phyloP scores from a whole-genome alignment of 2,797 vertebrate genomes.

The Myotis pilosus region DNA sequence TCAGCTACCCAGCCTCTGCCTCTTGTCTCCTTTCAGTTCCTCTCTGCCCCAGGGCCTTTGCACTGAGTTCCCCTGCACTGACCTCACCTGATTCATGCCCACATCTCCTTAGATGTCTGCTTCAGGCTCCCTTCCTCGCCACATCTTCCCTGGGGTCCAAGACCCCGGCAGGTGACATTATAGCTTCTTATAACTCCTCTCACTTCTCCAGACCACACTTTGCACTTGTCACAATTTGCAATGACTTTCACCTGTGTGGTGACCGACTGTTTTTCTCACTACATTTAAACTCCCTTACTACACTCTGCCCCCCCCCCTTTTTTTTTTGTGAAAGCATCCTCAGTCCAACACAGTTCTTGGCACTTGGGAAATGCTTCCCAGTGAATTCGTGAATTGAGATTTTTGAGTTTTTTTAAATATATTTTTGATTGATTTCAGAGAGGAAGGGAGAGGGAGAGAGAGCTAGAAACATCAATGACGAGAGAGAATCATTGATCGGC shows the following conservation, averaged over 20 bases:
- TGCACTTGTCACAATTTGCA: not conserved
- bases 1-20: not conserved
- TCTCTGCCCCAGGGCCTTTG: not conserved
- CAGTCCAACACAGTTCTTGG: not conserved
- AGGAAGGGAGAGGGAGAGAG: too few species aligned
- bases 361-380: not conserved
- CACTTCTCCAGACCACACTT: not conserved
- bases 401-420: not conserved
- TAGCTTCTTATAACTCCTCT: not conserved
- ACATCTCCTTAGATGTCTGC: not conserved
- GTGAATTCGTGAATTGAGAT: not conserved
- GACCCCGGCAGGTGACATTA: not conserved
- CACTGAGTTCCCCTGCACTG: not conserved
- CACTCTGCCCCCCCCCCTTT: accelerated
- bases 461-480: too few species aligned
- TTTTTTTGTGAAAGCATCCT: not conserved
- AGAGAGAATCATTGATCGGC: too few species aligned
- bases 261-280: not conserved
- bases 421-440: too few species aligned
- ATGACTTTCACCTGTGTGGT: not conserved
- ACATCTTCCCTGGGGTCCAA: not conserved
- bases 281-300: not conserved
- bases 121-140: not conserved
- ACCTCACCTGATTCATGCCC: not conserved
- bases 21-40: not conserved